Conservation (phyloP, 2,888 invertebrate genomes). For the Dioctria linearis region DNA sequence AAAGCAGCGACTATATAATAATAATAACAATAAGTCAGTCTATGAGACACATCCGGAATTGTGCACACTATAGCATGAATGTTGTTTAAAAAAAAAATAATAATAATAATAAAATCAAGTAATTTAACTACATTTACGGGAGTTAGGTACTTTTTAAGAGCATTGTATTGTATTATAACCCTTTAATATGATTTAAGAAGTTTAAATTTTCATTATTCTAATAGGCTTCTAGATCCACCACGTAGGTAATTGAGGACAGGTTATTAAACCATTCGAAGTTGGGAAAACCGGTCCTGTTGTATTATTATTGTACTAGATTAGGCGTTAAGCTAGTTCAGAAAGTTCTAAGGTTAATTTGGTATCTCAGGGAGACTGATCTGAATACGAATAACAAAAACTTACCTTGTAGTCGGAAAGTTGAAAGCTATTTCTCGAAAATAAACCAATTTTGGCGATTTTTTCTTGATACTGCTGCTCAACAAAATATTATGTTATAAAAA, state of each 20-base stretch:
- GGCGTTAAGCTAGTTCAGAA: neutral
- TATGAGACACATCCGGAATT: too few relatives aligned
- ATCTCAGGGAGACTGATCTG: neutral
- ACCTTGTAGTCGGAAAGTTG: constrained; percentile 67
- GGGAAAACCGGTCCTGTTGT: constrained; percentile 31
- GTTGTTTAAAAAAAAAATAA: too few relatives aligned
- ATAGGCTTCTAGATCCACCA: too few relatives aligned
- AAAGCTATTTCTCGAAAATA: constrained; percentile 70
- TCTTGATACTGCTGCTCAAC: constrained; percentile 16
- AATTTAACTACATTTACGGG: too few relatives aligned
- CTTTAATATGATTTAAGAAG: too few relatives aligned
- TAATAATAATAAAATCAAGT: too few relatives aligned
- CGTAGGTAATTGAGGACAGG: constrained; percentile 14
- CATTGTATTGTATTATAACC: too few relatives aligned
- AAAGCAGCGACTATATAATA: too few relatives aligned
- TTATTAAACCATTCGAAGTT: constrained; percentile 33
- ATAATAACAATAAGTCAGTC: too few relatives aligned
- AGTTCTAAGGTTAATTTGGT: neutral
- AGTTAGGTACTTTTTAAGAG: too few relatives aligned
- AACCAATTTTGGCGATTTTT: constrained; percentile 70
- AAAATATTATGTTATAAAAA: neutral
- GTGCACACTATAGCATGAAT: too few relatives aligned
- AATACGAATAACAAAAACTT: constrained; percentile 59
- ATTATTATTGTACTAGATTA: constrained; percentile 28
- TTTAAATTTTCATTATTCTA: constrained; percentile 20